These are phyloP conservation scores for Leptogaster cylindrica DNA, from an alignment of 2,888 invertebrate genomes.

Conservation along the genomic window DNA sequence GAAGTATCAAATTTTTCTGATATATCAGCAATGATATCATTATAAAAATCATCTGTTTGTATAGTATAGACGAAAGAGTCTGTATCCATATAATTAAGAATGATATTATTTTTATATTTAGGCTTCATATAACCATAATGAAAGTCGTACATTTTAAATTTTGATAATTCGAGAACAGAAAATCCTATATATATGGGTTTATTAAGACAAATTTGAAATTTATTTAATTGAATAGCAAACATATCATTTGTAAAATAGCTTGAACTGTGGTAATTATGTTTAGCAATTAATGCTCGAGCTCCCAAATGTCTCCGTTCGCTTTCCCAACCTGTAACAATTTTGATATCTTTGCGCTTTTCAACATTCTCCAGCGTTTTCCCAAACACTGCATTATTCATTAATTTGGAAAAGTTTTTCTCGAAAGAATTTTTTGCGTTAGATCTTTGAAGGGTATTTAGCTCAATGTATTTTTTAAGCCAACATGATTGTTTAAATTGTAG, in stretches of 20 bases:
- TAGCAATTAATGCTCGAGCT: constrained; percentile 32
- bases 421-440: background rate
- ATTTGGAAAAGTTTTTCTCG: background rate
- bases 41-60: constrained; percentile 45
- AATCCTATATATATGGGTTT: constrained; percentile 45
- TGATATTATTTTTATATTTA: background rate
- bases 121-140: constrained; percentile 46
- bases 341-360: constrained; percentile 46
- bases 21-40: constrained; percentile 43
- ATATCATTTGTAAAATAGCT: constrained; percentile 31
- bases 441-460: background rate
- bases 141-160: constrained; percentile 46
- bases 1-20: constrained; percentile 53
- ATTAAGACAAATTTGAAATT: constrained; percentile 41
- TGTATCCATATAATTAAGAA: constrained; percentile 39
- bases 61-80: constrained; percentile 43
- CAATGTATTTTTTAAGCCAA: constrained; percentile 14
- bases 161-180: constrained; percentile 41
- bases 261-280: constrained; percentile 42
- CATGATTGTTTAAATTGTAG: constrained; percentile 51
- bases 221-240: constrained; percentile 3
- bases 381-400: constrained; percentile 30
- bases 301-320: constrained; percentile 44
- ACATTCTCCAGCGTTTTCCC: constrained; percentile 49
- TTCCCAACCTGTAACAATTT: constrained; percentile 45